Evolutionary conservation across 2,888 invertebrate species (phyloP).

Genomic region (Tyria jacobaeae): DNA sequence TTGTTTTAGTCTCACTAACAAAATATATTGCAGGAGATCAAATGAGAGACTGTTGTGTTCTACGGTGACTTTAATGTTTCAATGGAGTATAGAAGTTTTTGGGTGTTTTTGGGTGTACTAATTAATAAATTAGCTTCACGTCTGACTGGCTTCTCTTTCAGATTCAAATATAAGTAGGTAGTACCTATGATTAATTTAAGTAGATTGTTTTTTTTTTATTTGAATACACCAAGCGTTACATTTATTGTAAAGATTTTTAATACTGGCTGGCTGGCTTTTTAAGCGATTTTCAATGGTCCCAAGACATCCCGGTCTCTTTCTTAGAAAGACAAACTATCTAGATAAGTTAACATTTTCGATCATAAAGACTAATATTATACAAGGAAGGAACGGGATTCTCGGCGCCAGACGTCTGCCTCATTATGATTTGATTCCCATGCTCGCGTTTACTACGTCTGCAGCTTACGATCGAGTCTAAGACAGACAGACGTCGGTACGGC

Average conservation of each 20-base stretch:
- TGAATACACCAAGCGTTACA: no score
- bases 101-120: no score
- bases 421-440: slow-evolving; percentile 23
- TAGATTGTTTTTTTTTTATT: no score
- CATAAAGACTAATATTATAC: not conserved
- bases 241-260: no score
- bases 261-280: no score
- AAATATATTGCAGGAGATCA: not conserved
- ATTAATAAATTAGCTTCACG: no score
- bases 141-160: no score
- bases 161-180: no score
- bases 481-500: slow-evolving; percentile 20
- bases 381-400: slow-evolving; percentile 3
- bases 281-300: no score
- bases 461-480: slow-evolving; percentile 11
- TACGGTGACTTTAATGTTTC: not conserved
- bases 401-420: slow-evolving; percentile 28
- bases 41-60: slow-evolving; percentile 5
- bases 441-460: slow-evolving; percentile 28
- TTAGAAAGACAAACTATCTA: not conserved
- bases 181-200: no score
- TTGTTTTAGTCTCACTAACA: slow-evolving; percentile 10
- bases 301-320: no score
- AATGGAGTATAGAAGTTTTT: not conserved
- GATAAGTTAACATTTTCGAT: not conserved